These are phyloP conservation scores for Pachyrhynchus sulphureomaculatus DNA, from an alignment of 1,140 invertebrate species.

Conservation along the genomic window DNA sequence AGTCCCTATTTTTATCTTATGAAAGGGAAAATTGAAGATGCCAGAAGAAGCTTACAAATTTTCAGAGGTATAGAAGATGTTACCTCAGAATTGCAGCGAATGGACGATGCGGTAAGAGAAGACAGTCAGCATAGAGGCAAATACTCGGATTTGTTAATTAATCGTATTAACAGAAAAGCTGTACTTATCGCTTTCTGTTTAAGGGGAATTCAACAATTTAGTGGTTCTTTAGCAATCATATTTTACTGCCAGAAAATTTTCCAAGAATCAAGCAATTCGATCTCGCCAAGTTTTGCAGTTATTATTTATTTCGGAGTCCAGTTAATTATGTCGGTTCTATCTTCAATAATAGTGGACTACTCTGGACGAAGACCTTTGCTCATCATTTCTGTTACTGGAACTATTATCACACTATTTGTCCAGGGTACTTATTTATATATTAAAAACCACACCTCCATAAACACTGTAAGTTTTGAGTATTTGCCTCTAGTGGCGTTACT, in stretches of 20 bases:
- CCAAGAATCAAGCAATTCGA: slow-evolving; percentile 55
- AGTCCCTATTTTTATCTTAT: slow-evolving; percentile 62
- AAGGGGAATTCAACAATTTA: slow-evolving; percentile 72
- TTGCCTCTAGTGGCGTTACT: slow-evolving; percentile 66
- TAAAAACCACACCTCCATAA: slow-evolving; percentile 47
- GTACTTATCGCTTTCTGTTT: slow-evolving; percentile 63
- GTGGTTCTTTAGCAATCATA: slow-evolving; percentile 73
- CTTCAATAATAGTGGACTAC: slow-evolving; percentile 68
- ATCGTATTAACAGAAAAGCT: slow-evolving; percentile 62
- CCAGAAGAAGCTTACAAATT: slow-evolving; percentile 56
- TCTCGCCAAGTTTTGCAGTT: slow-evolving; percentile 38
- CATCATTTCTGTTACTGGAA: slow-evolving; percentile 59
- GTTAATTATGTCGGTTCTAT: slow-evolving; percentile 61
- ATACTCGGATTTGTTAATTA: slow-evolving; percentile 59
- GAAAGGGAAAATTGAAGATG: slow-evolving; percentile 58
- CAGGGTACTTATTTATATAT: slow-evolving; percentile 63
- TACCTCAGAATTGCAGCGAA: slow-evolving; percentile 57
- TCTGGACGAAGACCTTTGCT: slow-evolving; percentile 69
- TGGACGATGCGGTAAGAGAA: slow-evolving; percentile 59
- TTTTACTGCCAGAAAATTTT: slow-evolving; percentile 77
- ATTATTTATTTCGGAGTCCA: slow-evolving; percentile 67
- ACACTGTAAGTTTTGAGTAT: slow-evolving; percentile 52
- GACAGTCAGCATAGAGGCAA: slow-evolving; percentile 56
- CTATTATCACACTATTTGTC: slow-evolving; percentile 52
- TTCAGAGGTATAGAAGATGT: slow-evolving; percentile 35